A percentile compares a stretch with the other conserved stretches of the same genome.
These are phyloP conservation scores for Meloidogyne chitwoodi DNA, from an alignment of 1,140 invertebrate species.

Conservation along the genomic window DNA sequence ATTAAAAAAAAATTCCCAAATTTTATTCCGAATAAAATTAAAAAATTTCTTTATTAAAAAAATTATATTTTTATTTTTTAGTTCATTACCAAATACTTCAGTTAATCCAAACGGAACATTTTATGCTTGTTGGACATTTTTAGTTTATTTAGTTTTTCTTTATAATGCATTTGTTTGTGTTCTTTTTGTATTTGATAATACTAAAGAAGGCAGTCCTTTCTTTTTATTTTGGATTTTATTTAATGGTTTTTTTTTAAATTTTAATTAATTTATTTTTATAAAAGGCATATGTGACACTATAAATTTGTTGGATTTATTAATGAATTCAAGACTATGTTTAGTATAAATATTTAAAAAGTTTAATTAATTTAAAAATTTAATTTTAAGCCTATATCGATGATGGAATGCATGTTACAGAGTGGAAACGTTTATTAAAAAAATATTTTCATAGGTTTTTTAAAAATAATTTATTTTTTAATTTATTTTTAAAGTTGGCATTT, in stretches of 20 bases:
- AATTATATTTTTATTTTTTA: conserved; percentile 4
- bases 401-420: conserved; percentile 25
- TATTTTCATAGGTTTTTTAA: conserved; percentile 34
- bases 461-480: neutral
- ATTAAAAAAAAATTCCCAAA: no score
- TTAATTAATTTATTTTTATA: neutral
- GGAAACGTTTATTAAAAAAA: conserved; percentile 33
- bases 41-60: no score
- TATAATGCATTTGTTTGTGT: conserved; percentile 49
- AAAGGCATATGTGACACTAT: conserved; percentile 35
- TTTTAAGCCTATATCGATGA: conserved; percentile 39
- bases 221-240: conserved; percentile 35
- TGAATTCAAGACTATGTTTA: conserved; percentile 38
- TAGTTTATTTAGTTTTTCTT: conserved; percentile 42
- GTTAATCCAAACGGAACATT: conserved; percentile 35
- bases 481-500: conserved; percentile 23
- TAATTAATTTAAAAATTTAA: neutral
- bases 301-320: conserved; percentile 36
- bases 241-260: conserved; percentile 1
- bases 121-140: conserved; percentile 48
- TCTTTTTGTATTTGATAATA: conserved; percentile 46
- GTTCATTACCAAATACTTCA: conserved; percentile 18
- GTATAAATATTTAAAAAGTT: neutral
- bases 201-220: conserved; percentile 20
- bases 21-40: no score